phyloP scores from a whole-genome alignment of 2,113 vertebrate genomes.

The Arizona elegans region DNA sequence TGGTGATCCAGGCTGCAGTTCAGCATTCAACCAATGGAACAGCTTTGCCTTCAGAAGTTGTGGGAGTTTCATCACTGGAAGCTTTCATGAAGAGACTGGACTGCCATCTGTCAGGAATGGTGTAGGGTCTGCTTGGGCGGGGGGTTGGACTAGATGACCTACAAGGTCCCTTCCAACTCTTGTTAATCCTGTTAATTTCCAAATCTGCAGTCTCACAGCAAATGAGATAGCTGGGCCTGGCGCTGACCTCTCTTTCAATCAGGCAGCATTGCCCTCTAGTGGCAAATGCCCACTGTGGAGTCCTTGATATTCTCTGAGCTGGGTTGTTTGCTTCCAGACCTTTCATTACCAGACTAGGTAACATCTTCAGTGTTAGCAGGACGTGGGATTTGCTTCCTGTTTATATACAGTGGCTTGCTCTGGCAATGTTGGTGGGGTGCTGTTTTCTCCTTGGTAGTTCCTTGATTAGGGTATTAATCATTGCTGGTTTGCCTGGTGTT shows the following conservation, averaged over 20 bases:
- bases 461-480: background rate
- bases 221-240: too few species aligned
- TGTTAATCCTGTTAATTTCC: background rate
- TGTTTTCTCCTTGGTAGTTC: background rate
- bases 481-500: background rate
- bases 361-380: background rate
- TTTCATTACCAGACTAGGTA: background rate
- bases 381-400: background rate
- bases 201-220: background rate
- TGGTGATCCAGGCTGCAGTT: background rate
- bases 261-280: slow-evolving; percentile 14
- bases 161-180: too few species aligned
- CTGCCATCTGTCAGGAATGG: too few species aligned
- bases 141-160: too few species aligned
- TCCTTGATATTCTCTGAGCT: background rate
- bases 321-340: background rate
- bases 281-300: background rate
- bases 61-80: too few species aligned
- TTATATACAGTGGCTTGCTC: background rate
- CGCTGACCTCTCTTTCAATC: background rate
- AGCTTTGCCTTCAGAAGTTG: too few species aligned
- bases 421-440: background rate
- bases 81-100: too few species aligned
- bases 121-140: too few species aligned
- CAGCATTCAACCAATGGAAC: background rate